Evolutionary conservation across 2,888 invertebrate genomes (phyloP).

Genomic region (Melanostoma scalare): DNA sequence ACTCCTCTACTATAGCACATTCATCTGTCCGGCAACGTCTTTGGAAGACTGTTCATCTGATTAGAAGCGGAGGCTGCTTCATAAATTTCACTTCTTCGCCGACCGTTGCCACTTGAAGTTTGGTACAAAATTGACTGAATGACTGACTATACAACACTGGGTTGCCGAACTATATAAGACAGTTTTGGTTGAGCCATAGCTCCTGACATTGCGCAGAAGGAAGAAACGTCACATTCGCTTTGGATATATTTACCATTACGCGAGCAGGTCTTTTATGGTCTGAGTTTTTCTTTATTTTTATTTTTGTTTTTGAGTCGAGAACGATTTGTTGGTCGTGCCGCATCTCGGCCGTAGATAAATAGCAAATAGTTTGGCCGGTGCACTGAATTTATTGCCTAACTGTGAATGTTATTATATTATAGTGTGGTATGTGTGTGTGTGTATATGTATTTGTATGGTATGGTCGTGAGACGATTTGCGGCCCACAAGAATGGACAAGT

Average conservation of each 20-base stretch:
- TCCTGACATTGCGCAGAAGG: conserved; percentile 54
- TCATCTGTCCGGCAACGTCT: conserved; percentile 64
- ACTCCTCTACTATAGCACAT: conserved; percentile 35
- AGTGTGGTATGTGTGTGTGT: conserved; percentile 3
- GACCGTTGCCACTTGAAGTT: conserved; percentile 45
- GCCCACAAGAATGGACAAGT: conserved; percentile 60
- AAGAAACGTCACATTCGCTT: conserved; percentile 68
- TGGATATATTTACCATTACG: conserved; percentile 54
- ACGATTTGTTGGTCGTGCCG: conserved; percentile 68
- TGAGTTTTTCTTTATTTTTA: conserved; percentile 16
- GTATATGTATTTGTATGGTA: conserved; percentile 27
- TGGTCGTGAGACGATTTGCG: neutral
- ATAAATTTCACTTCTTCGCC: conserved; percentile 68
- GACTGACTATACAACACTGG: conserved; percentile 49
- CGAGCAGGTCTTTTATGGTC: conserved; percentile 32
- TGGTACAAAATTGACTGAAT: conserved; percentile 57
- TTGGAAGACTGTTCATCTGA: conserved; percentile 70
- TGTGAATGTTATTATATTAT: conserved; percentile 23
- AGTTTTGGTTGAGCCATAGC: conserved; percentile 45
- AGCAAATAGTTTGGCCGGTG: conserved; percentile 57
- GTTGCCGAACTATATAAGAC: conserved; percentile 31
- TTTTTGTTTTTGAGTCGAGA: conserved; percentile 41
- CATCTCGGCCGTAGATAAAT: conserved; percentile 67
- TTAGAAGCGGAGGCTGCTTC: conserved; percentile 72
- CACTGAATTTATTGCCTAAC: conserved; percentile 69